A percentile compares a stretch with the other conserved stretches of the same genome.
Conservation (phyloP, 2,888 invertebrate species). For the Leptinotarsa tumamoca region DNA sequence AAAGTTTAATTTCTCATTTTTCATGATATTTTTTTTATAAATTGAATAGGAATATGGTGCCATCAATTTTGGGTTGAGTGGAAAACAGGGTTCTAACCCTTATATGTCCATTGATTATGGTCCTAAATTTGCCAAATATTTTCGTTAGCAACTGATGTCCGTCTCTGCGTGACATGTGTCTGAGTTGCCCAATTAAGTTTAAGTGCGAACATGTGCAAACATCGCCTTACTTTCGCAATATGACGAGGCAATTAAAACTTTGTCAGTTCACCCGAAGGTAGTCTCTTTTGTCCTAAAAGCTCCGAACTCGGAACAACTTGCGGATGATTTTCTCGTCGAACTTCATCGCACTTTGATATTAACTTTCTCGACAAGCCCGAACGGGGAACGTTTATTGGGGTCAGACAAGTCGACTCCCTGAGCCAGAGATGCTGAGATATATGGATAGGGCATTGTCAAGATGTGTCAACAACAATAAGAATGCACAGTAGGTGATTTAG, state of each 20-base stretch:
- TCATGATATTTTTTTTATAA: too few relatives aligned
- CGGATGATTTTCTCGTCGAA: constrained; percentile 28
- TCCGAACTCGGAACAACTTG: constrained; percentile 15
- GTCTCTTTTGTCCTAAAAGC: constrained; percentile 38
- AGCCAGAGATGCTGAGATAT: constrained; percentile 12
- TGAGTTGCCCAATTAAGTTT: constrained; percentile 34
- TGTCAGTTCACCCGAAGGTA: constrained; percentile 33
- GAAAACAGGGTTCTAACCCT: too few relatives aligned
- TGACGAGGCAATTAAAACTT: constrained; percentile 46
- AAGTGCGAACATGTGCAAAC: constrained; percentile 38
- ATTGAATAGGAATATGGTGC: too few relatives aligned
- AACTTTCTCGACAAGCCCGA: constrained; percentile 6
- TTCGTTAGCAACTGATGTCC: neutral
- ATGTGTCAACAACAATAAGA: constrained; percentile 15
- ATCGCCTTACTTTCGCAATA: constrained; percentile 33
- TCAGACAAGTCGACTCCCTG: constrained; percentile 16
- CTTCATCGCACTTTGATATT: constrained; percentile 22
- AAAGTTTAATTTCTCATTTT: too few relatives aligned
- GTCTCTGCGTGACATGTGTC: constrained; percentile 27
- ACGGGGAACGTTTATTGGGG: constrained; percentile 13
- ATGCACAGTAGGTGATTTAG: constrained; percentile 2
- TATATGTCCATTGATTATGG: too few relatives aligned
- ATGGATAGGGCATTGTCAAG: constrained; percentile 1
- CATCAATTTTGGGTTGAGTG: too few relatives aligned
- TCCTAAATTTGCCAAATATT: too few relatives aligned